phyloP scores from a whole-genome alignment of 1,140 invertebrate genomes.

The Drosophila repleta region DNA sequence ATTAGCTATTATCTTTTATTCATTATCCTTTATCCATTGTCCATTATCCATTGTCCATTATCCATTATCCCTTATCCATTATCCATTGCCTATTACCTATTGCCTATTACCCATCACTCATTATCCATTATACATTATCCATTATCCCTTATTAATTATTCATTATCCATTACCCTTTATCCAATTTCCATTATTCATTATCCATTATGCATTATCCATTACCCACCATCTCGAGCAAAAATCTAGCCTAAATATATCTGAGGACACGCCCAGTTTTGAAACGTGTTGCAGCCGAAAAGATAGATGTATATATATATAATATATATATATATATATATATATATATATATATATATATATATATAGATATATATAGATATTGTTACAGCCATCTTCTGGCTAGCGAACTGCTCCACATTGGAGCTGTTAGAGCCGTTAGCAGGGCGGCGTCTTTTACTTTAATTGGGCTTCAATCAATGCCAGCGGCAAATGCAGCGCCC shows the following conservation, averaged over 20 bases:
- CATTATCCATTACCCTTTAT: too few relatives aligned
- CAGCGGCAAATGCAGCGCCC: slow-evolving; percentile 56
- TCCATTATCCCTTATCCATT: too few relatives aligned
- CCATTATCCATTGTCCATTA: too few relatives aligned
- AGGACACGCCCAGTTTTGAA: not conserved
- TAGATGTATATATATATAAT: not conserved
- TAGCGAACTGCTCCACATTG: slow-evolving; percentile 2
- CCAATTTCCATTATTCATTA: too few relatives aligned
- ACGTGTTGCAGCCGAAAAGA: not conserved
- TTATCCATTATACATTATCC: too few relatives aligned
- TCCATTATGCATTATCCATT: too few relatives aligned
- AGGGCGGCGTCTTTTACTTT: slow-evolving; percentile 57
- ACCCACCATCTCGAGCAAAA: not conserved
- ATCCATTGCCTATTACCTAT: too few relatives aligned
- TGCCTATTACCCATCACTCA: too few relatives aligned
- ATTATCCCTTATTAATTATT: too few relatives aligned
- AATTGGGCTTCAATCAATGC: slow-evolving; percentile 81
- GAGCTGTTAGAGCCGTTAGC: slow-evolving; percentile 22
- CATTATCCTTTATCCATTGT: too few relatives aligned
- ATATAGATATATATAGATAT: not conserved
- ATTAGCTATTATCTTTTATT: too few relatives aligned
- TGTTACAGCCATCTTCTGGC: slow-evolving; percentile 1
- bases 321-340: too few relatives aligned
- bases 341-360: not conserved
- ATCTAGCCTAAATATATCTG: not conserved